Conservation (phyloP, 1,140 invertebrate species). For the Globodera rostochiensis region DNA sequence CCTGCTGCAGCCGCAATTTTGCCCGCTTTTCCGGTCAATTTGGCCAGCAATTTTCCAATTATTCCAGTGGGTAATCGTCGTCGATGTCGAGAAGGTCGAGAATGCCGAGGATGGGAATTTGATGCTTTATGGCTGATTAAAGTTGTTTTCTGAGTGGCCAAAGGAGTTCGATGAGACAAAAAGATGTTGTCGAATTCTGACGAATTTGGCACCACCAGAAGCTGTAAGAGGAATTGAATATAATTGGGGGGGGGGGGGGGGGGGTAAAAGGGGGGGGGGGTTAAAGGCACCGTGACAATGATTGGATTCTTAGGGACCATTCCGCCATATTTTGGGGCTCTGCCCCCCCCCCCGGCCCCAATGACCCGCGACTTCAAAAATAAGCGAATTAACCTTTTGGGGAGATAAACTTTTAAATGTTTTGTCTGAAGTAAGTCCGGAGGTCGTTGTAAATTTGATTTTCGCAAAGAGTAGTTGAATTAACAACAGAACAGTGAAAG, state of each 20-base stretch:
- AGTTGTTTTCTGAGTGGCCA: neutral
- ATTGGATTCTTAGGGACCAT: no score
- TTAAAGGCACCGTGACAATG: no score
- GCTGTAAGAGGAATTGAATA: no score
- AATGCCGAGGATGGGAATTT: neutral
- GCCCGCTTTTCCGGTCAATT: conserved; percentile 11
- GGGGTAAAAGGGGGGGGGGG: no score
- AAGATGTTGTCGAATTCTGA: no score
- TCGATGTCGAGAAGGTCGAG: neutral
- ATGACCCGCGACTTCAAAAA: neutral
- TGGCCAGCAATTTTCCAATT: conserved; percentile 17
- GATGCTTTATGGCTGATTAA: neutral
- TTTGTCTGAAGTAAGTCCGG: neutral
- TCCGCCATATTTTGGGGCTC: no score
- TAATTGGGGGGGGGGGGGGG: no score
- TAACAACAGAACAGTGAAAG: neutral
- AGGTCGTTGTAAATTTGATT: neutral
- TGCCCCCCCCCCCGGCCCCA: neutral
- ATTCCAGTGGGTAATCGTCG: conserved; percentile 4
- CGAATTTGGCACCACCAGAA: no score
- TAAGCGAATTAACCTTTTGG: neutral
- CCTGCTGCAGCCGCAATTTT: conserved; percentile 9
- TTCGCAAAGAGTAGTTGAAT: neutral
- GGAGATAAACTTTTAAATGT: neutral
- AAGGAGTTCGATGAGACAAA: neutral